Evolutionary conservation across 2,113 vertebrate species (phyloP), one percentile per base, ranked within the genome.

Genomic region (Oxyura jamaicensis): DNA sequence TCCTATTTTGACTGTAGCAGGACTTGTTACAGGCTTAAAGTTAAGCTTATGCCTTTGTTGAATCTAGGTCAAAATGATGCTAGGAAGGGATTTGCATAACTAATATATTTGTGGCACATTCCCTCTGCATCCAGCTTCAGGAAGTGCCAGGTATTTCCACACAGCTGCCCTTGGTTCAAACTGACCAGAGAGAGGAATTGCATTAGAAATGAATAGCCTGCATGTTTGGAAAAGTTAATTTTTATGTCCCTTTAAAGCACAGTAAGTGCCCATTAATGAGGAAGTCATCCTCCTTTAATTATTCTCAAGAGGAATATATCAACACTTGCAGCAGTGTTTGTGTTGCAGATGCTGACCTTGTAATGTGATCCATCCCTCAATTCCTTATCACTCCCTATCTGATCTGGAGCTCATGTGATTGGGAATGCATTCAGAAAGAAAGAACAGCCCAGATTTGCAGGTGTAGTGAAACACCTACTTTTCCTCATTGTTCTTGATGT

Each of bases 211-310:
- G 7, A 93, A 55, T 39, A 88, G 67, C 53, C 65, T 90, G 2
- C 39, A 12, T 73, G 75, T 77, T 74, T 46, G 41, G 41, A 95
- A 89, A 68, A 60, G 42, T 95, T 95, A 95, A 96, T 59, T 90
- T 74, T 55, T 84, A 14, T 60, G 46, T 59, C 59, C 77, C 63
- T 92, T 85, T 75, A 86, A 93, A 93, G 69, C 11, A 8, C 28
- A 71, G 11, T 83, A 91, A 96, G 72, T 86, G 89, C 28, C 84
- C 78, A 88, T 96, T 96, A 96, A 78, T n/a, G 71, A 96, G 96
- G 88, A 94, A 95, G 78, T 60, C 53, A 91, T 22, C 46, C 46
- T 48, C 5, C 20, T 48, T 48, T 19, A 20, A 33, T 68, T 91
- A 55, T 87, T 89, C 91, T 87, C 69, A 21, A 50, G 69, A 91